Evolutionary conservation across 2,113 vertebrate species (phyloP), one percentile per base, ranked within the genome.

Genomic region (Festucalex cinctus): DNA sequence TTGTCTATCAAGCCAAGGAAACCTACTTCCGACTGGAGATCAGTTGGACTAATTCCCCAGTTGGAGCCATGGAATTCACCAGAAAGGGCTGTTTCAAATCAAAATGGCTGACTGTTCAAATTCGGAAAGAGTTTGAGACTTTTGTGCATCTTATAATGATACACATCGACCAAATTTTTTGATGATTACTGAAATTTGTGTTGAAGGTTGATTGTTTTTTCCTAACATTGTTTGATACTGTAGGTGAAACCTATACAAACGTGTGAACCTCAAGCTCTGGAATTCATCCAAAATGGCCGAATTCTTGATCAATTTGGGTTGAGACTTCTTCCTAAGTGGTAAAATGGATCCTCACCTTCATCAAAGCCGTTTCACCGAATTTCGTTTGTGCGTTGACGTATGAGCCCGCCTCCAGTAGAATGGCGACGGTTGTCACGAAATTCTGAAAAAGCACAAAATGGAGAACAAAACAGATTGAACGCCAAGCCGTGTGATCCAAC

Each of bases 361-460:
- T 98, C 46, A 99, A 90, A 0, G 96, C 96, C 0, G 97, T 99
- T 85, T 99, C 97, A 3, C 96, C 96, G 19, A 79, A 92, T 36
- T 84, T 88, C 19, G 95, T 96, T 83, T 97, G 96, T 24, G 93
- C 87, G 64, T 99, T 99, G 44, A 98, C 91, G 65, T 91, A 93
- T 0, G 95, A 95, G 9, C 97, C 96, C 0, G 96, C 96, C 85
- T 98, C 97, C 88, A 99, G 79, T 58, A 98, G 94, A 81, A 98
- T 94, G 9, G 94, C 96, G 57, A 95, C 96, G 1, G 97, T 98
- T 0, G 96, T 96, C 78, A 99, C 72, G 81, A 95, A 95, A 70
- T 98, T 98, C 96, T 99, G 78, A 44, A 19, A 58, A 19, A 68
- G 0, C 10, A 79, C 0, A n/a, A 19, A 14, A 57, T 41, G 39